These are phyloP conservation scores for Gallinago media DNA, from an alignment of 2,113 vertebrate species.

Conservation along the genomic window DNA sequence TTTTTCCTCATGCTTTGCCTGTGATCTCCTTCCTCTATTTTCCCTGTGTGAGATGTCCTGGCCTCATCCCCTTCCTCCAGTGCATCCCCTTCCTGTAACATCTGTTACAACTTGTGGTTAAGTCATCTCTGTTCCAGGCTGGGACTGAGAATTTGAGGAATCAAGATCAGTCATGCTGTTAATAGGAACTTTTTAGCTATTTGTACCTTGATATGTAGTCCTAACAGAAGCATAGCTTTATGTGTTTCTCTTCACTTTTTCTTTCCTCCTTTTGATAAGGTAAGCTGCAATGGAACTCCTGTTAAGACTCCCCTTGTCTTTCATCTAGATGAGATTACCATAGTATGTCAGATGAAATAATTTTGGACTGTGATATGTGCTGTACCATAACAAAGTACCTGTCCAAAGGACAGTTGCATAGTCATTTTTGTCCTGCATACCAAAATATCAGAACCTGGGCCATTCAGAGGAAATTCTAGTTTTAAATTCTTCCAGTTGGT, in stretches of 20 bases:
- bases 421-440: neutral
- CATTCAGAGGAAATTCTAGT: neutral
- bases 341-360: neutral
- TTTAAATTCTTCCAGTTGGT: neutral
- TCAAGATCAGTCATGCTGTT: neutral
- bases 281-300: neutral
- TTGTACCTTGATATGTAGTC: neutral
- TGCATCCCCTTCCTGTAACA: neutral
- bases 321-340: neutral
- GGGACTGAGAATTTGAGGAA: neutral
- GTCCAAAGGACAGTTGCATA: neutral
- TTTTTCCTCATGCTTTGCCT: neutral
- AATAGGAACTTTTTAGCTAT: neutral
- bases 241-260: neutral
- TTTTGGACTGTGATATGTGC: neutral
- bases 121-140: neutral
- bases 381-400: neutral
- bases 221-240: neutral
- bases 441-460: neutral
- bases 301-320: accelerated
- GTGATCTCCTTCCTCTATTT: neutral
- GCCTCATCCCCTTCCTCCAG: neutral
- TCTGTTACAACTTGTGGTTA: neutral
- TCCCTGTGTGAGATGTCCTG: neutral
- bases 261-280: neutral